A percentile compares a stretch with the other conserved stretches of the same genome.
These are phyloP conservation scores for Stigmatopora argus DNA, from an alignment of 2,113 vertebrate genomes.

Conservation along the genomic window DNA sequence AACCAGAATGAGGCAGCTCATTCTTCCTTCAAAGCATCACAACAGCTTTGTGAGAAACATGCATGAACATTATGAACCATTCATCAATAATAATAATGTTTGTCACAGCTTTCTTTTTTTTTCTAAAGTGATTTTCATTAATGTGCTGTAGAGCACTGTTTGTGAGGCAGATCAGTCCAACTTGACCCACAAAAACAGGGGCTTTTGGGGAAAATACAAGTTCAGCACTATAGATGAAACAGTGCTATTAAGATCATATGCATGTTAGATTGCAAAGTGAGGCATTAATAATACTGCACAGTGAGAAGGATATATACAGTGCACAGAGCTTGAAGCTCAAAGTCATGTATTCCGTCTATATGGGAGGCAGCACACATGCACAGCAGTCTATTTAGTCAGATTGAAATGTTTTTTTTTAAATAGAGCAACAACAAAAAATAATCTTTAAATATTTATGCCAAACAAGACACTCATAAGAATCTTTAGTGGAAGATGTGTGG, in stretches of 20 bases:
- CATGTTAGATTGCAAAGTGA: slow-evolving; percentile 24
- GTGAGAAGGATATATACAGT: slow-evolving; percentile 42
- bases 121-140: slow-evolving; percentile 44
- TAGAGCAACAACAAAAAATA: neutral
- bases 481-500: slow-evolving; percentile 26
- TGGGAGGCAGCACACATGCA: slow-evolving; percentile 15
- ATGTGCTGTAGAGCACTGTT: slow-evolving; percentile 27
- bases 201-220: neutral
- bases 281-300: slow-evolving; percentile 22
- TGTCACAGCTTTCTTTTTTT: slow-evolving; percentile 50
- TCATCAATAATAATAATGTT: slow-evolving; percentile 10
- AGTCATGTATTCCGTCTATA: slow-evolving; percentile 2
- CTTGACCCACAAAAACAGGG: neutral
- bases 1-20: neutral
- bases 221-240: slow-evolving; percentile 2
- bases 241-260: slow-evolving; percentile 15
- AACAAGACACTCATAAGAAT: slow-evolving; percentile 1
- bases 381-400: slow-evolving; percentile 18
- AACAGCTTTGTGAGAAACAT: slow-evolving; percentile 4
- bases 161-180: slow-evolving; percentile 20
- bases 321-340: slow-evolving; percentile 12
- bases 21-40: slow-evolving; percentile 6
- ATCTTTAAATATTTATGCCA: slow-evolving; percentile 10
- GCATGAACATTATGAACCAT: slow-evolving; percentile 6
- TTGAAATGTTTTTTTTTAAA: slow-evolving; percentile 5